These are phyloP conservation scores for Mesocricetus auratus DNA, from an alignment of 2,113 vertebrate genomes.

Conservation along the genomic window DNA sequence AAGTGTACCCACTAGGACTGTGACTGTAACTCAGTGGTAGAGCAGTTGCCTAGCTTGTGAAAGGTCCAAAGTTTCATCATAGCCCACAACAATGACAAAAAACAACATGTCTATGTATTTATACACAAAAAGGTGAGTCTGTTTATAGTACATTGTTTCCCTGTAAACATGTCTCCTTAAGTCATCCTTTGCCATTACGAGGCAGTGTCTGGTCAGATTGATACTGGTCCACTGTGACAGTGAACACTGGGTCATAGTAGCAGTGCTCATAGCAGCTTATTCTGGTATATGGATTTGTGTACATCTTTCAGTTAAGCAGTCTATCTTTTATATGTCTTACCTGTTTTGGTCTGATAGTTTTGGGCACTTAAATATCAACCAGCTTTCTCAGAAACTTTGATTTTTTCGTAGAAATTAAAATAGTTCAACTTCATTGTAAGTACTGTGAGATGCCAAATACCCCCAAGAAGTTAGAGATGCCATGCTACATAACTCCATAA, in stretches of 20 bases:
- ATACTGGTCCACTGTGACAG: neutral
- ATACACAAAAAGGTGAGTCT: neutral
- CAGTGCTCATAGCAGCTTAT: slow-evolving; percentile 14
- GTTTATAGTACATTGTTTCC: slow-evolving; percentile 33
- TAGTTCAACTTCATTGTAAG: slow-evolving; percentile 25
- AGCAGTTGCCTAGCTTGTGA: neutral
- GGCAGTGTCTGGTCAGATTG: neutral
- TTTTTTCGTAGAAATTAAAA: slow-evolving; percentile 50
- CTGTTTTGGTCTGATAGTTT: slow-evolving; percentile 54
- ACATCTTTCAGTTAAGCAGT: slow-evolving; percentile 11
- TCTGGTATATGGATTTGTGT: slow-evolving; percentile 13
- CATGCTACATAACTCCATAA: neutral
- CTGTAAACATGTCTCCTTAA: slow-evolving; percentile 22
- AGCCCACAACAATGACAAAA: neutral
- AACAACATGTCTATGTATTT: neutral
- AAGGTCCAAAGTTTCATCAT: neutral
- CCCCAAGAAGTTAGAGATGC: neutral
- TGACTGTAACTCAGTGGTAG: neutral
- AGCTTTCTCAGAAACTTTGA: slow-evolving; percentile 1
- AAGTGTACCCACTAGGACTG: neutral
- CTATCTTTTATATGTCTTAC: slow-evolving; percentile 34
- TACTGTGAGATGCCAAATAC: neutral
- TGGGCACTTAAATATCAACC: slow-evolving; percentile 14
- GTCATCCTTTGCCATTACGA: slow-evolving; percentile 33
- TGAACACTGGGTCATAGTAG: neutral